Percentiles rank a stretch among this genome's conserved stretches.
phyloP scores from a whole-genome alignment of 2,113 vertebrate genomes.

The Vimba vimba region DNA sequence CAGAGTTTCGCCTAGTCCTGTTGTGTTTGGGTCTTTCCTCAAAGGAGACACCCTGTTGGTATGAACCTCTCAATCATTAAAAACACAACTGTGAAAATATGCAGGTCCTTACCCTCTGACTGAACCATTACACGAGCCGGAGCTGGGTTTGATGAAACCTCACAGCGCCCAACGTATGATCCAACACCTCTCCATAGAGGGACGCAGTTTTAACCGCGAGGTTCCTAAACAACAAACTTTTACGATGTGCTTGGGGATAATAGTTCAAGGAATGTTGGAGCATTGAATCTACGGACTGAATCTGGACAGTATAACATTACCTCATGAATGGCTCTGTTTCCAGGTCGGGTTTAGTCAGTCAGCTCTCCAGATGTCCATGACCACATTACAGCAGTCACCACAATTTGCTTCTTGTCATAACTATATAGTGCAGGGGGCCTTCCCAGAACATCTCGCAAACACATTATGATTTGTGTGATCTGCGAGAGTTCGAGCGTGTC shows the following conservation, averaged over 20 bases:
- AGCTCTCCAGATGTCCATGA: constrained; percentile 60
- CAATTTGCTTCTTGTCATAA: constrained; percentile 71
- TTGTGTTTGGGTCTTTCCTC: constrained; percentile 21
- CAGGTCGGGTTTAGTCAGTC: constrained; percentile 37
- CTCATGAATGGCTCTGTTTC: constrained; percentile 40
- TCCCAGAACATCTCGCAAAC: constrained; percentile 51
- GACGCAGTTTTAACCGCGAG: neutral
- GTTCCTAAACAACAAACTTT: constrained; percentile 40
- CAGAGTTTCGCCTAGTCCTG: constrained; percentile 21
- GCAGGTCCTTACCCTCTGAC: constrained; percentile 17
- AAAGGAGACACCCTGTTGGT: constrained; percentile 17
- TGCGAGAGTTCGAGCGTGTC: constrained; percentile 6
- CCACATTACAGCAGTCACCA: constrained; percentile 68
- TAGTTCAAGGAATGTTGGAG: constrained; percentile 43
- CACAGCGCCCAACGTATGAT: neutral
- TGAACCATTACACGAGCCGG: constrained; percentile 28
- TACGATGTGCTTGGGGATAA: constrained; percentile 32
- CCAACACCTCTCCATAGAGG: constrained; percentile 2
- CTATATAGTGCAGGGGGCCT: constrained; percentile 60
- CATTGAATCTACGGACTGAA: constrained; percentile 30
- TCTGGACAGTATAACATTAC: constrained; percentile 44
- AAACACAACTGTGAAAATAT: constrained; percentile 31
- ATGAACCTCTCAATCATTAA: constrained; percentile 19
- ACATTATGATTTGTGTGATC: constrained; percentile 26
- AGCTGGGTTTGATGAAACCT: neutral